phyloP scores from a whole-genome alignment of 2,797 vertebrate genomes.

The Anableps anableps region DNA sequence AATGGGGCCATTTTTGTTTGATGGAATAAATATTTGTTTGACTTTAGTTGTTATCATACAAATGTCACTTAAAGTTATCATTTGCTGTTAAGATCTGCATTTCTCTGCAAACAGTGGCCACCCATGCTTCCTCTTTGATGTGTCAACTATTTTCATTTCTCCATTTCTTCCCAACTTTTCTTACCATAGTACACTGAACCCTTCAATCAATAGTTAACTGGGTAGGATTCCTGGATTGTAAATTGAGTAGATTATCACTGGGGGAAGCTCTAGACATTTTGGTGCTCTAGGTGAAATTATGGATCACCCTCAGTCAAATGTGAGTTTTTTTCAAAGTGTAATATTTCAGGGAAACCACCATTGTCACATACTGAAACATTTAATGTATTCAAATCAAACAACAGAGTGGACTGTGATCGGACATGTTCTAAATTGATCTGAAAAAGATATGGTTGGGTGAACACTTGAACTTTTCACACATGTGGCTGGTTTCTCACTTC shows the following conservation, averaged over 20 bases:
- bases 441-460: background rate
- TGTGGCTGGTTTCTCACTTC: constrained; percentile 13
- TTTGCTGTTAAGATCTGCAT: background rate
- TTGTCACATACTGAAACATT: background rate
- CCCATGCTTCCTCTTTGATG: background rate
- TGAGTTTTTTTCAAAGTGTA: background rate
- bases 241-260: background rate
- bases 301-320: background rate
- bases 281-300: background rate
- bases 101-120: background rate
- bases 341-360: background rate
- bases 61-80: background rate
- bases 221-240: background rate
- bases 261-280: background rate
- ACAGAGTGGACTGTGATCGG: too few relatives aligned
- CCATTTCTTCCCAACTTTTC: background rate
- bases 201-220: background rate
- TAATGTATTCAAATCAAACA: background rate
- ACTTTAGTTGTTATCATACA: background rate
- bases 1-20: background rate
- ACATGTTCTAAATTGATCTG: background rate
- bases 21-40: background rate
- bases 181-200: background rate
- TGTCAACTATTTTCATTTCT: background rate
- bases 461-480: background rate